Evolutionary conservation across 2,797 vertebrate genomes (phyloP).

Genomic region (Anomalospiza imberbis): DNA sequence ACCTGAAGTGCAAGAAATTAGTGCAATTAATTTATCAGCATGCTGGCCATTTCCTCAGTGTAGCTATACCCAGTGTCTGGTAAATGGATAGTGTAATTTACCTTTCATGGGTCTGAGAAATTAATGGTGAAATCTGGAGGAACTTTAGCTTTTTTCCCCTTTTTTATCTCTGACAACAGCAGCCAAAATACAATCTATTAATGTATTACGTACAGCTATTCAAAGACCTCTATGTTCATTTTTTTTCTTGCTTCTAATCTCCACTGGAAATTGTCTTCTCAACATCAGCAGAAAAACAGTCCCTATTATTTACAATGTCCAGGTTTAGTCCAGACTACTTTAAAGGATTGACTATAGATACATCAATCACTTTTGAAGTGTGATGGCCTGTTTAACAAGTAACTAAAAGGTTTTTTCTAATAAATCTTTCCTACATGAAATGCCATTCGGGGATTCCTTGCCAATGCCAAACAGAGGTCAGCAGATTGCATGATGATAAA

Average conservation of each 20-base stretch:
- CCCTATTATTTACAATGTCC: not conserved
- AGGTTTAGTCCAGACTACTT: not conserved
- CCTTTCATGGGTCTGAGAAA: not conserved
- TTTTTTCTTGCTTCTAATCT: not conserved
- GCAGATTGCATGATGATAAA: not conserved
- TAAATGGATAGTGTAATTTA: not conserved
- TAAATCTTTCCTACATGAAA: not conserved
- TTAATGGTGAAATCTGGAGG: not conserved
- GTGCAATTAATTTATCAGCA: not conserved
- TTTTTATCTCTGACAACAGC: not conserved
- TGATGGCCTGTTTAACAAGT: not conserved
- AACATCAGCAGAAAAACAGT: not conserved
- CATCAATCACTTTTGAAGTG: not conserved
- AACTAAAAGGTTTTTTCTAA: not conserved
- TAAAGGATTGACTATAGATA: not conserved
- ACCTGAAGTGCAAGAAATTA: not conserved
- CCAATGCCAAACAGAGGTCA: not conserved
- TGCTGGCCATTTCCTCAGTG: not conserved
- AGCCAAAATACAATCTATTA: not conserved
- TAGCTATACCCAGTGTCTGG: not conserved
- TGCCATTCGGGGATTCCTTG: not conserved
- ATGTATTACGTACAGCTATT: not conserved
- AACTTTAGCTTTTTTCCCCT: not conserved
- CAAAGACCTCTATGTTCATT: not conserved
- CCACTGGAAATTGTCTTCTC: not conserved